phyloP scores from a whole-genome alignment of 2,888 invertebrate genomes.

The Sphaeridia pumilis region DNA sequence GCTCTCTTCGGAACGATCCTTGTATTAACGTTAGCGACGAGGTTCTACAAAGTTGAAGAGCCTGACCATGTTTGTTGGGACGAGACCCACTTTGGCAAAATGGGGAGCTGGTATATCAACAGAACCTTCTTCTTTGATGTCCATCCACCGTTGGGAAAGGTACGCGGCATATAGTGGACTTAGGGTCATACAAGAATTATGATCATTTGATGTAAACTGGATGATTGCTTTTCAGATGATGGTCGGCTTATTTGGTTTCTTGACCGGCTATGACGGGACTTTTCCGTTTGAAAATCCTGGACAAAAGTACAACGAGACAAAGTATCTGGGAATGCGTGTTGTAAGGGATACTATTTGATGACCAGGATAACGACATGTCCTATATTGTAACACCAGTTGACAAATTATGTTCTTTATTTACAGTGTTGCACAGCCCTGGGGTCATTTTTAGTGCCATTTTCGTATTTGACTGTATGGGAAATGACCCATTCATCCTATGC shows the following conservation, averaged over 20 bases:
- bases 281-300: conserved; percentile 94
- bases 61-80: conserved; percentile 97
- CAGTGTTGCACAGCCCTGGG: conserved; percentile 87
- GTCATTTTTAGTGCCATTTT: conserved; percentile 70
- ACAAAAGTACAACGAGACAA: conserved; percentile 78
- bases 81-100: conserved; percentile 97
- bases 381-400: too few species aligned
- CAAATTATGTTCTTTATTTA: conserved; percentile 40
- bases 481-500: conserved; percentile 70
- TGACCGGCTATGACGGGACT: conserved; percentile 86
- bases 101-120: conserved; percentile 97
- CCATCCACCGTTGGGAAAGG: conserved; percentile 93
- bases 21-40: conserved; percentile 56
- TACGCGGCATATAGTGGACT: too few species aligned
- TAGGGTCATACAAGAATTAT: conserved; percentile 35
- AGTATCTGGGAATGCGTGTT: conserved; percentile 85
- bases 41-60: conserved; percentile 79
- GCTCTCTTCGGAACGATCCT: conserved; percentile 53
- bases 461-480: conserved; percentile 78
- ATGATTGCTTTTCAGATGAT: conserved; percentile 89
- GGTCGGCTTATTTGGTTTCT: conserved; percentile 77
- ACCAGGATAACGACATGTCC: too few species aligned
- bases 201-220: too few species aligned
- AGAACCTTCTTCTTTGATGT: conserved; percentile 96
- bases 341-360: conserved; percentile 46